Base-by-base conservation (phyloP, 2,888 invertebrate genomes). In the Omphaloscelis lunosa region DNA sequence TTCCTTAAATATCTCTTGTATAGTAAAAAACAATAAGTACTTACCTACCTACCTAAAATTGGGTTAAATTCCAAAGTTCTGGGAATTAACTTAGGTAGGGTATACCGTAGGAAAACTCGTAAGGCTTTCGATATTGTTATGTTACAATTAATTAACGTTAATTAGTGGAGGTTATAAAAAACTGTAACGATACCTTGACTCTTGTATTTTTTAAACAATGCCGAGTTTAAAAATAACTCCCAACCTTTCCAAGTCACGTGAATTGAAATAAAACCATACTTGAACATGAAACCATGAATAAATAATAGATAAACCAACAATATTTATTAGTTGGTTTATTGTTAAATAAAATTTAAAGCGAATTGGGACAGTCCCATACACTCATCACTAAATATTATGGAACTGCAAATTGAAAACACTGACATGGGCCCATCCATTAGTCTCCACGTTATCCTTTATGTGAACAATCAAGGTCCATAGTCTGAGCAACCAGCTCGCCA, bases 171-270 rank as follows among this genome's bases (percentile, higher is more conserved):
- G n/a, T 61, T 39, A 9, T 23, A 34, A 27, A 34, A 45, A 77
- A 15, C 5, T 15, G 34, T 3, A 71, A 79, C 62, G 11, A 63
- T 45, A 39, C n/a, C 48, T 63, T 63, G 56, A 79, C 48, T 79
- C 39, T 7, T 41, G 77, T 79, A 79, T 71, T 79, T 69, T 56
- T 29, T 39, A 70, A 29, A 79, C 71, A 78, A 78, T 69, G 27
- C n/a, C 5, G 12, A 41, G 20, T 48, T 51, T 27, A 2, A 63
- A 68, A 78, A 63, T 20, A 51, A 29, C 20, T 5, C n/a, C 11
- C 20, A 12, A 0, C 2, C n/a, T n/a, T 17, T 56, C 3, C 0
- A 20, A 68, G 20, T 41, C 48, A 17, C 63, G 51, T 27, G 17
- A 34, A 34, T 34, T 34, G 34, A 63, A 58, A 41, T 34, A 56